A percentile compares a stretch with the other conserved stretches of the same genome.
Evolutionary conservation across 2,113 vertebrate species (phyloP).

Genomic region (Condylura cristata): DNA sequence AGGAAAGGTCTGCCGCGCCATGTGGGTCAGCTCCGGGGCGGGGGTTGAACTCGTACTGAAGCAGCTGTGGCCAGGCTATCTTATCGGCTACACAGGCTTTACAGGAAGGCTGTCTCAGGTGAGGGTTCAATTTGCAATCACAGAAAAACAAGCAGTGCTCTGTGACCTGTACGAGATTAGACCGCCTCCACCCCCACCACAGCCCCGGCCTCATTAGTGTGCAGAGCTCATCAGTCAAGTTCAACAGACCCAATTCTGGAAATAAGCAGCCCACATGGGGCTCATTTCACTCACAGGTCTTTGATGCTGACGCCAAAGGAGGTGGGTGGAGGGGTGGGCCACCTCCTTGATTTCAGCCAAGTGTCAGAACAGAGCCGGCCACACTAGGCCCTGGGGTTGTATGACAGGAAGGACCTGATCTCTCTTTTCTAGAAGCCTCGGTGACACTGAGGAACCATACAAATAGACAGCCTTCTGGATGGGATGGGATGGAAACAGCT

Average conservation of each 20-base stretch:
- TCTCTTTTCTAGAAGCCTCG: background rate
- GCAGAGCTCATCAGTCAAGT: background rate
- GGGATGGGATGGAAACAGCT: fast-evolving
- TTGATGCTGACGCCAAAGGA: background rate
- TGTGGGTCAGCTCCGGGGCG: no score
- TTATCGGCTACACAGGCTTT: background rate
- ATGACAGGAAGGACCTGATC: fast-evolving
- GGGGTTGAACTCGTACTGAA: no score
- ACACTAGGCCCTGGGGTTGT: background rate
- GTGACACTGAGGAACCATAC: background rate
- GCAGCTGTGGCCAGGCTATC: background rate
- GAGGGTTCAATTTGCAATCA: background rate
- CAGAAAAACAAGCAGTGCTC: background rate
- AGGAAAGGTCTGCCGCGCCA: no score
- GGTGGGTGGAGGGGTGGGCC: background rate
- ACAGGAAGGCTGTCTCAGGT: background rate
- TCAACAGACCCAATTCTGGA: background rate
- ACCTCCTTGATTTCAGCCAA: background rate
- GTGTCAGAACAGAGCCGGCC: background rate
- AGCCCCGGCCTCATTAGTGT: background rate
- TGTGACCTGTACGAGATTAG: background rate
- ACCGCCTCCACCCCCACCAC: no score
- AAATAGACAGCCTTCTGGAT: fast-evolving
- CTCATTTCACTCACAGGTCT: background rate
- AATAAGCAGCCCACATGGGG: fast-evolving